Conservation (phyloP, 2,888 invertebrate species). For the Ichneumoninae sp. region DNA sequence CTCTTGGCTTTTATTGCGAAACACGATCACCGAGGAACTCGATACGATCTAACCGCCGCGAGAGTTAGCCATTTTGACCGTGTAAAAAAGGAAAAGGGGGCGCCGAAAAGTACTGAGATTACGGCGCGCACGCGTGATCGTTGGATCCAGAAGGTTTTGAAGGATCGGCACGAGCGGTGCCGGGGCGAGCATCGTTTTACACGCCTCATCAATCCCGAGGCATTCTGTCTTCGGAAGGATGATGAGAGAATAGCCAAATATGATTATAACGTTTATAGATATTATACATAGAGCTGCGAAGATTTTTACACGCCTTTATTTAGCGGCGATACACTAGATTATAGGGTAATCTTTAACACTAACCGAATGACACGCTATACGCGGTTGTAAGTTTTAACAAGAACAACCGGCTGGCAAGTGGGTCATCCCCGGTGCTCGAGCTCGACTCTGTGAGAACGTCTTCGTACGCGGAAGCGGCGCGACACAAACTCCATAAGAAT, state of each 20-base stretch:
- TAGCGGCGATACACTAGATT: conserved; percentile 53
- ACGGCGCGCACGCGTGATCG: conserved; percentile 14
- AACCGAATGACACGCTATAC: conserved; percentile 63
- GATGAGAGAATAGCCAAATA: conserved; percentile 25
- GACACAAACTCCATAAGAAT: conserved; percentile 57
- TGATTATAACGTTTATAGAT: conserved; percentile 19
- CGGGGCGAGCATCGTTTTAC: conserved; percentile 33
- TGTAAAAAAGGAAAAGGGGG: conserved; percentile 22
- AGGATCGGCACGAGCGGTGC: neutral
- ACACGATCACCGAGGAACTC: conserved; percentile 58
- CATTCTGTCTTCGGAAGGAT: conserved; percentile 5
- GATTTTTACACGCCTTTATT: conserved; percentile 25
- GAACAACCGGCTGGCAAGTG: conserved; percentile 64
- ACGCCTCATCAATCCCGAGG: conserved; percentile 54
- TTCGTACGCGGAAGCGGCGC: conserved; percentile 64
- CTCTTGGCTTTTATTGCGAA: conserved; percentile 57
- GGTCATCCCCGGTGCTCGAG: conserved; percentile 60
- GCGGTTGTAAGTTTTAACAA: conserved; percentile 60
- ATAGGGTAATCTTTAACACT: conserved; percentile 49
- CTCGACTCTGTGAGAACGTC: conserved; percentile 52
- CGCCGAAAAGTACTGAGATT: conserved; percentile 56
- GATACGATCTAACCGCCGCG: conserved; percentile 60
- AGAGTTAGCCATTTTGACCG: conserved; percentile 53
- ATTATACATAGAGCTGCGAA: conserved; percentile 3
- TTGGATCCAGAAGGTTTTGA: conserved; percentile 15